Evolutionary conservation across 2,888 invertebrate species (phyloP).

Genomic region (Eilema depressum): DNA sequence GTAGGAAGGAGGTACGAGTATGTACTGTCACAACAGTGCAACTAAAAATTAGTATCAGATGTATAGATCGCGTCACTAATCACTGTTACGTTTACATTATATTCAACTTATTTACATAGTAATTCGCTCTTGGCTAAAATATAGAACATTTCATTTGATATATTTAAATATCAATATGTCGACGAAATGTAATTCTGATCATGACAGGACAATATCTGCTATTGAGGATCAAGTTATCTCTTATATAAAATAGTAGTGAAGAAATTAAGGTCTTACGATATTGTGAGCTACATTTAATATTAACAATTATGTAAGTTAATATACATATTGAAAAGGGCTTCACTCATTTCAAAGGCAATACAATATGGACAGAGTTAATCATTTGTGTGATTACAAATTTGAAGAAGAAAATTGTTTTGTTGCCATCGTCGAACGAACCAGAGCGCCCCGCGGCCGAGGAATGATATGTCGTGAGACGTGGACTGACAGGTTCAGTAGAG

Average conservation of each 20-base stretch:
- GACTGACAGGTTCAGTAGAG: background rate
- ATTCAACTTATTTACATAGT: too few relatives aligned
- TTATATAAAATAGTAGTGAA: too few relatives aligned
- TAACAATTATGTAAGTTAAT: slow-evolving; percentile 28
- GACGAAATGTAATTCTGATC: background rate
- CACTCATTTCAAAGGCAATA: slow-evolving; percentile 19
- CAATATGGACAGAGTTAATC: slow-evolving; percentile 14
- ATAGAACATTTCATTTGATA: background rate
- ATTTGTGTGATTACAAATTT: slow-evolving; percentile 26
- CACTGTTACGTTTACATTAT: too few relatives aligned
- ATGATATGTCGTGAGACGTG: background rate
- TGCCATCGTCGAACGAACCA: background rate
- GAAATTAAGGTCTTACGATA: background rate
- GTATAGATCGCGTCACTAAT: too few relatives aligned
- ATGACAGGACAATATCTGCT: background rate
- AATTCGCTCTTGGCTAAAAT: background rate
- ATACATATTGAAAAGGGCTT: slow-evolving; percentile 23
- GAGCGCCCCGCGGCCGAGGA: background rate
- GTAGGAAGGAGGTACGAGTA: too few relatives aligned
- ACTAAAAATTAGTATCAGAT: too few relatives aligned
- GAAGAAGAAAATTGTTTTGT: background rate
- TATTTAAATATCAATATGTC: background rate
- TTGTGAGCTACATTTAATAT: slow-evolving; percentile 23
- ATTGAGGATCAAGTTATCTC: background rate
- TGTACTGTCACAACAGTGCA: too few relatives aligned